Base-by-base conservation (phyloP, 2,888 invertebrate species). In the Microplitis manilae region DNA sequence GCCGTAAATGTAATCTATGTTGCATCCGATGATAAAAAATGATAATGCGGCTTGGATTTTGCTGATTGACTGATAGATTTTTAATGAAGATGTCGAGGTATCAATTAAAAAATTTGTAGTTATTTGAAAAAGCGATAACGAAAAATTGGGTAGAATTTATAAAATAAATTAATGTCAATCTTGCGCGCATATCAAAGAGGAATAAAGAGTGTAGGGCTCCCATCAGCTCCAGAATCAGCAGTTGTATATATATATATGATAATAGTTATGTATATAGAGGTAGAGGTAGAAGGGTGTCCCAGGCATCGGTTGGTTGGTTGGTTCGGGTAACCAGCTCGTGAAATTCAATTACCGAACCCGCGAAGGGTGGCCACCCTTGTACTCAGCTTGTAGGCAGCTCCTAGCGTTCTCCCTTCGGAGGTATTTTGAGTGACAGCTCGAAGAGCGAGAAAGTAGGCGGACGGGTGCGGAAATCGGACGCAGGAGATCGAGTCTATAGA, bases 281-380 rank as follows among this genome's bases (percentile, higher is more conserved):
- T 40, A 65, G 75, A 39, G 50, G 62, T 62, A 15, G 62, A 7
- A 17, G 62, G 62, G 62, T 77, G 79, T 73, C 79, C 71, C 69
- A 68, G 73, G 80, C 75, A 75, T 76, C 76, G 77, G 79, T 73
- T 73, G 82, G 81, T 81, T 82, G 84, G 86, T 81, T 81, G 87
- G 86, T 86, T 86, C 86, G 88, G 89, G 87, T 89, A 89, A 89
- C 89, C 89, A 89, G 89, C 88, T 90, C 87, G 89, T 90, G 89
- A 90, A 89, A 90, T 90, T 89, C 89, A 90, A 90, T 90, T 90
- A 89, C 87, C 87, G 87, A 88, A 88, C 87, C 85, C 85, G 83
- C 83, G 84, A 84, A 83, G 84, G 83, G 77, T 77, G 62, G 70
- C 69, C 69, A 39, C 73, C 64, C 39, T 72, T 67, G n/a, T 61